Base-by-base conservation (phyloP, 1,140 invertebrate species). In the Drosophila punjabiensis region DNA sequence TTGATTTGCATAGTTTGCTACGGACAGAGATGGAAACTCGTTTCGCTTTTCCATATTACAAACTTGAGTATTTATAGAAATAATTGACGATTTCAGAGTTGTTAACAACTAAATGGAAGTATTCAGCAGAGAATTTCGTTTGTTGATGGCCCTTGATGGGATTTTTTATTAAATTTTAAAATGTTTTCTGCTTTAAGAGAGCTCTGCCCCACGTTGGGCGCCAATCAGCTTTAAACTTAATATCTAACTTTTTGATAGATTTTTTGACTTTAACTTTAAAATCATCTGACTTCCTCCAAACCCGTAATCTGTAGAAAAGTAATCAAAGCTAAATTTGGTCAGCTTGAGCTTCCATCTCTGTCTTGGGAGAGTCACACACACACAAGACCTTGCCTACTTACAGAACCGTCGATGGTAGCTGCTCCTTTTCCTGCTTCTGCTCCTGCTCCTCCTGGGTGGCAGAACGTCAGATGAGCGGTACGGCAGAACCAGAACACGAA, bases 381-480 rank as follows among this genome's bases (percentile, higher is more conserved):
- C 35, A 1, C 45, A 48, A 45, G 50, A 32, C 74, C 41, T 74
- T 61, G 75, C 82, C 82, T 69, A 86, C 82, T 86, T 86, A 86
- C 82, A 70, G 75, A 76, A 69, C 65, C 62, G 4, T 43, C 37
- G 37, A 24, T 53, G n/a, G 68, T 37, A 33, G 67, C 43, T 47
- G 67, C 52, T 73, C 53, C 45, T 74, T 37, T 41, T 24, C 14
- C 20, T 32, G 33, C 53, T 50, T 13, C 45, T 28, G 52, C 18
- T 55, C n/a, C 48, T 52, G 6, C 28, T 52, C 16, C 35, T 56
- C 55, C 67, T 35, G 9, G 28, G 18, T 43, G 55, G 45, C 47
- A 30, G 35, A n/a, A 43, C 45, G 45, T 73, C 70, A 52, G 47
- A 24, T 69, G 45, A 20, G 18, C 45, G 20, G 16, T 41, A 8